These are phyloP conservation scores for Bruchidius siliquastri DNA, from an alignment of 2,888 invertebrate genomes.

Conservation along the genomic window DNA sequence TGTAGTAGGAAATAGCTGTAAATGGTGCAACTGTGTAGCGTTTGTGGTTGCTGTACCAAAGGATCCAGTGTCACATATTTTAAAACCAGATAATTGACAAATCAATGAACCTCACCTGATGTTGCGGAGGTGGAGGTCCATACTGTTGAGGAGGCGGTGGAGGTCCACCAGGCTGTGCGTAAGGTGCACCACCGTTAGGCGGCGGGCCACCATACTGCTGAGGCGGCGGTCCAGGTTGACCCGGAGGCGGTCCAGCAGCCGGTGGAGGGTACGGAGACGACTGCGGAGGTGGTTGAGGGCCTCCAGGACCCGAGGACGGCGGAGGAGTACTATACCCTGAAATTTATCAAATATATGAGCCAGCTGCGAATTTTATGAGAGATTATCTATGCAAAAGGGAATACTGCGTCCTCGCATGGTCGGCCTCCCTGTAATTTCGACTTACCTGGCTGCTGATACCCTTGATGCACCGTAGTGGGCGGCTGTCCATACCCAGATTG, in stretches of 20 bases:
- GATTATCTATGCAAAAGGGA: no score
- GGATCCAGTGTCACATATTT: no score
- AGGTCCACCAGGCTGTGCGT: constrained; percentile 50
- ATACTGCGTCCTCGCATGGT: no score
- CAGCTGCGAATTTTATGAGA: no score
- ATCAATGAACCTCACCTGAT: constrained; percentile 23
- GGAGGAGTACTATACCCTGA: constrained; percentile 40
- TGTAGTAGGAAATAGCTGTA: no score
- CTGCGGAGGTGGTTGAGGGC: constrained; percentile 32
- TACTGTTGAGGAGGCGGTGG: constrained; percentile 41
- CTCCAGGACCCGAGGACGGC: constrained; percentile 32
- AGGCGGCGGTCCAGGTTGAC: constrained; percentile 27
- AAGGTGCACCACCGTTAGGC: constrained; percentile 29
- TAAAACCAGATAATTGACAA: no score
- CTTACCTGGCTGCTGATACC: constrained; percentile 51
- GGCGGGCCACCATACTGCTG: constrained; percentile 42
- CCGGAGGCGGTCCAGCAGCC: not conserved
- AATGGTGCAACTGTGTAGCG: no score
- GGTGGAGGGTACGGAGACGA: constrained; percentile 45
- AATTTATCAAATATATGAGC: no score
- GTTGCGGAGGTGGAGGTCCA: constrained; percentile 53
- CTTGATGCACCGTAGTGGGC: constrained; percentile 55
- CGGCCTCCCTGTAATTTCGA: no score
- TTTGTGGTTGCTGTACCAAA: no score
- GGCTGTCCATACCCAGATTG: constrained; percentile 60